Evolutionary conservation across 2,797 vertebrate genomes (phyloP).

Genomic region (Knipowitschia caucasica): DNA sequence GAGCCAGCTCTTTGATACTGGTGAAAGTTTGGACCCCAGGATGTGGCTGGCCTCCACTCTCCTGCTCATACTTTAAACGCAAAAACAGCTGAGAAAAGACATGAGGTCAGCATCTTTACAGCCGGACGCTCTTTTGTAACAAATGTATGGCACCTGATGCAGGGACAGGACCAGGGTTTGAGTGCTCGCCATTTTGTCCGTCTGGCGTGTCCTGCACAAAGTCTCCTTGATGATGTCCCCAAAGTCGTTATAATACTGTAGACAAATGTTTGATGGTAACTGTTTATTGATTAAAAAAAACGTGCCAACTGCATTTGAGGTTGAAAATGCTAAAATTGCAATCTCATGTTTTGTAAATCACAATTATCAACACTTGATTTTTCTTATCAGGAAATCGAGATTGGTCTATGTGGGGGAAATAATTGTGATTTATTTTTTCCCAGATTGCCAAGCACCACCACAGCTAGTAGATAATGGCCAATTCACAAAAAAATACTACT

Average conservation of each 20-base stretch:
- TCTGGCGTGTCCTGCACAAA: constrained; percentile 80
- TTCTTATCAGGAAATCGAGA: too few relatives aligned
- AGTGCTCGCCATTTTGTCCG: constrained; percentile 82
- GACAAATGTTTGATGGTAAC: not conserved
- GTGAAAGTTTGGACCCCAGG: constrained; percentile 81
- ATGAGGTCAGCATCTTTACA: constrained; percentile 4
- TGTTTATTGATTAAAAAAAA: too few relatives aligned
- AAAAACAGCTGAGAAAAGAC: constrained; percentile 78
- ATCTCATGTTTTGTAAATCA: too few relatives aligned
- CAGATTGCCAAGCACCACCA: too few relatives aligned
- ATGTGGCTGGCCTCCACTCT: constrained; percentile 55
- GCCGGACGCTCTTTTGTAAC: not conserved
- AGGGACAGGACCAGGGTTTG: constrained; percentile 83
- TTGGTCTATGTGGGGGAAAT: too few relatives aligned
- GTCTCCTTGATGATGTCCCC: constrained; percentile 94
- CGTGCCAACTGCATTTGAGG: too few relatives aligned
- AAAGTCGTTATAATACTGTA: constrained; percentile 81
- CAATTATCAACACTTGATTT: too few relatives aligned
- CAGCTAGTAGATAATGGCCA: too few relatives aligned
- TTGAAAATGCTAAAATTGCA: too few relatives aligned
- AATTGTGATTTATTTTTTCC: too few relatives aligned
- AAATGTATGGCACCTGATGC: constrained; percentile 78
- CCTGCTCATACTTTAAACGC: constrained; percentile 76
- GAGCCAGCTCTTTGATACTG: constrained; percentile 89
- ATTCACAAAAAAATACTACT: too few relatives aligned